Conservation (phyloP, 2,888 invertebrate genomes). For the Campaea margaritaria region DNA sequence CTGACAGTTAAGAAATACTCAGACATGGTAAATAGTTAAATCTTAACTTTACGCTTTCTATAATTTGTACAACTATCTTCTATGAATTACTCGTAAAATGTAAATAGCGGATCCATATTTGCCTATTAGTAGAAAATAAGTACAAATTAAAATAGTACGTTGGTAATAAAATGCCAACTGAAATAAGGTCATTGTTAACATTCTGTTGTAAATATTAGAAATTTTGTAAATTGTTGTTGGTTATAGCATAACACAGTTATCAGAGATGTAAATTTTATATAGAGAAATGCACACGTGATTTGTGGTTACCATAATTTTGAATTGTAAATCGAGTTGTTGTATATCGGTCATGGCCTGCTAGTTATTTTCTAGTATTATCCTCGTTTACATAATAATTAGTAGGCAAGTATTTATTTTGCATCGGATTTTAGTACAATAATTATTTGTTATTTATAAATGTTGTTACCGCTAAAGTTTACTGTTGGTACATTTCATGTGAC, state of each 20-base stretch:
- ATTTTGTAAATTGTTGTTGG: slow-evolving; percentile 14
- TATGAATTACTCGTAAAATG: neutral
- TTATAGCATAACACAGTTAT: slow-evolving; percentile 1
- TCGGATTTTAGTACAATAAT: neutral
- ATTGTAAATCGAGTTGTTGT: slow-evolving; percentile 9
- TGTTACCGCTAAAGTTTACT: neutral
- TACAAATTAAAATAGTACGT: slow-evolving; percentile 17
- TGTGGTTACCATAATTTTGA: slow-evolving; percentile 20
- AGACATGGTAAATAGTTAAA: no score
- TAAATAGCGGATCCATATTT: slow-evolving; percentile 1
- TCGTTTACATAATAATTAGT: neutral
- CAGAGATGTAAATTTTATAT: slow-evolving; percentile 14
- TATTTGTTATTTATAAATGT: neutral
- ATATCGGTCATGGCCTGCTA: slow-evolving; percentile 2
- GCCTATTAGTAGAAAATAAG: slow-evolving; percentile 21
- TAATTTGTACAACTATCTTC: neutral
- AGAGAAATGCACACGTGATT: slow-evolving; percentile 5
- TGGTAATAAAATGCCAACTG: slow-evolving; percentile 13
- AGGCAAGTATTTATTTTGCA: no score
- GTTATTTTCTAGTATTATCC: neutral
- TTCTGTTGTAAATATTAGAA: slow-evolving; percentile 12
- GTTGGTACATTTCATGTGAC: no score
- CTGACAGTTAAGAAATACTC: no score
- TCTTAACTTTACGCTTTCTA: no score
- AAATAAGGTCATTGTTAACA: slow-evolving; percentile 2